Evolutionary conservation across 2,888 invertebrate species (phyloP), one percentile per base, ranked within the genome.

Genomic region (Cancer borealis): DNA sequence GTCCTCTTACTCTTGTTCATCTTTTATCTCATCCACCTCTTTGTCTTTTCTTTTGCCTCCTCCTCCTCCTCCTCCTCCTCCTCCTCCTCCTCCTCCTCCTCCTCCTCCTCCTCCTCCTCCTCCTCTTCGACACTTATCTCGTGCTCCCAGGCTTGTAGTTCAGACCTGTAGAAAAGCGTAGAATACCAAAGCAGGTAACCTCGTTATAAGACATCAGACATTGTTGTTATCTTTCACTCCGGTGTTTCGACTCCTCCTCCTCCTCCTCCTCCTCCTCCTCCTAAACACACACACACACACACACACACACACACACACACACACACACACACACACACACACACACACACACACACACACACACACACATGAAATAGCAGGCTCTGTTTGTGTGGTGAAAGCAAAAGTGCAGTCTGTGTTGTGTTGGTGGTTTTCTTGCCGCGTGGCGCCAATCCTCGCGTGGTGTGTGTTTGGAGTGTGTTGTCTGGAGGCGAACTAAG

Each of bases 101-200:
- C 60, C 60, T 66, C 60, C 26, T 26, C 73, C 26, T 73, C 73
- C 26, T 73, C 73, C 73, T 73, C 73, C 73, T 73, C 26, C 26
- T 26, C n/a, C 73, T 10, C 26, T 8, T 4, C 4, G 26, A 21
- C 26, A 3, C n/a, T 66, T 66, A 66, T 66, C 66, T 66, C 66
- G 66, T 66, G 66, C n/a, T 66, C 66, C n/a, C 66, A 66, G 66
- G n/a, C 66, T 66, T 66, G 66, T 66, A 66, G 66, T 66, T 66
- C 6, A 66, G 54, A 66, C 66, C 66, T 66, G 66, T 17, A 39
- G 39, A 39, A 39, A 39, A 39, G 39, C 17, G 54, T 66, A 66
- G 66, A 66, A 66, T 66, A 66, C 66, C 66, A 66, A 66, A 66
- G 21, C n/a, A 21, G 66, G 66, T 66, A 66, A 66, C 66, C 66